A percentile compares a stretch with the other conserved stretches of the same genome.
Evolutionary conservation across 2,113 vertebrate species (phyloP).

Genomic region (Catharus fuscescens): DNA sequence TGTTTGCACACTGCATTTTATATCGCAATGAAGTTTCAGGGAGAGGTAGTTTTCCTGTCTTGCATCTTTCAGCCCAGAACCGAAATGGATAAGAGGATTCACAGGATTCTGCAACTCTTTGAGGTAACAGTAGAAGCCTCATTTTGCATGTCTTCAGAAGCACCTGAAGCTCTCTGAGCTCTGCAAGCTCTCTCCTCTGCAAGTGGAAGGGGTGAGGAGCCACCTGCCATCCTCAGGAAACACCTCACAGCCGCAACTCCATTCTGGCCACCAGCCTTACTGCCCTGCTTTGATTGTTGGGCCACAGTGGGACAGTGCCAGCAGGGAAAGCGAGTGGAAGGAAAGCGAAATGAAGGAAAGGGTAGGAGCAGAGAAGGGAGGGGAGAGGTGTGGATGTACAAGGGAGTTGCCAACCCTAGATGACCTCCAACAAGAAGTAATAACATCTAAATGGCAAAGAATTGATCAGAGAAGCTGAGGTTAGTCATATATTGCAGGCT

Average conservation of each 20-base stretch:
- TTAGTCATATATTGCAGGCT: neutral
- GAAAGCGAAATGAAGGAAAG: neutral
- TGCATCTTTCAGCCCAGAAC: neutral
- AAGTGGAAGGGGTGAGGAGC: neutral
- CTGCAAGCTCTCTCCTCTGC: too few species aligned
- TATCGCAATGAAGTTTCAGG: neutral
- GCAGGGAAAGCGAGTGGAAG: fast-evolving
- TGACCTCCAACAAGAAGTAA: neutral
- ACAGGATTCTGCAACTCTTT: neutral
- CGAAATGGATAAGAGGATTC: neutral
- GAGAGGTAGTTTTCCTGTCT: neutral
- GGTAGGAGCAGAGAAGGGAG: fast-evolving
- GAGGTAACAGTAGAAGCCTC: neutral
- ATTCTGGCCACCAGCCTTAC: too few species aligned
- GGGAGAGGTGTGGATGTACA: fast-evolving
- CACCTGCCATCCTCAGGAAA: fast-evolving
- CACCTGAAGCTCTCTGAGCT: neutral
- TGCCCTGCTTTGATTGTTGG: too few species aligned
- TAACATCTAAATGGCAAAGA: neutral
- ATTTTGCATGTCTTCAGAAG: neutral
- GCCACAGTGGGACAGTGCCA: too few species aligned
- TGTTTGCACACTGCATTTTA: neutral
- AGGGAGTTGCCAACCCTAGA: fast-evolving
- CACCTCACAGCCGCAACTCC: fast-evolving
- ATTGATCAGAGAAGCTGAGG: neutral